Percentiles rank a stretch among this genome's conserved stretches.
These are phyloP conservation scores for Vanessa cardui DNA, from an alignment of 2,888 invertebrate species.

Conservation along the genomic window DNA sequence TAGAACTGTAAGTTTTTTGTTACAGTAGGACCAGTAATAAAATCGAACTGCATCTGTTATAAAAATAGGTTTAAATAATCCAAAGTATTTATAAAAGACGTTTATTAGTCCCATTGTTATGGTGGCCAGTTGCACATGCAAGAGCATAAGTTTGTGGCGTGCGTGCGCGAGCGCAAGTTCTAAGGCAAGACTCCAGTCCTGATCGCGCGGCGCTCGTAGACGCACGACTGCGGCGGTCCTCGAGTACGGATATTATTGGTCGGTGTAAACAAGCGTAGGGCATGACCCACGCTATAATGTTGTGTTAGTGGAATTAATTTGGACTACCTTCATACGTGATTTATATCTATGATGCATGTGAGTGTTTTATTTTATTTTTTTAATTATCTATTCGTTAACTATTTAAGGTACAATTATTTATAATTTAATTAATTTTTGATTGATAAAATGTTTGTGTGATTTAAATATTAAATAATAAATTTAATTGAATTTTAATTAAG, in stretches of 20 bases:
- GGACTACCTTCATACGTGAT: slow-evolving; percentile 48
- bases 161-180: slow-evolving; percentile 43
- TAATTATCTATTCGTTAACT: background rate
- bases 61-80: slow-evolving; percentile 21
- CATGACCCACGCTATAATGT: slow-evolving; percentile 62
- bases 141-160: slow-evolving; percentile 27
- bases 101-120: slow-evolving; percentile 31
- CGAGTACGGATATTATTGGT: slow-evolving; percentile 22
- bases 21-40: background rate
- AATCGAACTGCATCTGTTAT: slow-evolving; percentile 30
- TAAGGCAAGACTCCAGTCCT: slow-evolving; percentile 50
- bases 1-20: slow-evolving; percentile 24
- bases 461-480: background rate
- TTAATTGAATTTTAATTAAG: background rate
- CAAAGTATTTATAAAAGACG: slow-evolving; percentile 21
- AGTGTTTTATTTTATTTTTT: slow-evolving; percentile 48
- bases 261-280: slow-evolving; percentile 56
- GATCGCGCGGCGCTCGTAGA: slow-evolving; percentile 53
- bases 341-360: slow-evolving; percentile 73
- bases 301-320: slow-evolving; percentile 58
- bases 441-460: too few species aligned
- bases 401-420: background rate
- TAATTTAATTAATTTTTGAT: background rate
- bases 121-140: slow-evolving; percentile 24
- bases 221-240: slow-evolving; percentile 48